Evolutionary conservation across 2,797 vertebrate species (phyloP), one percentile per base, ranked within the genome.

Genomic region (Petrocephalus schoutedeni): DNA sequence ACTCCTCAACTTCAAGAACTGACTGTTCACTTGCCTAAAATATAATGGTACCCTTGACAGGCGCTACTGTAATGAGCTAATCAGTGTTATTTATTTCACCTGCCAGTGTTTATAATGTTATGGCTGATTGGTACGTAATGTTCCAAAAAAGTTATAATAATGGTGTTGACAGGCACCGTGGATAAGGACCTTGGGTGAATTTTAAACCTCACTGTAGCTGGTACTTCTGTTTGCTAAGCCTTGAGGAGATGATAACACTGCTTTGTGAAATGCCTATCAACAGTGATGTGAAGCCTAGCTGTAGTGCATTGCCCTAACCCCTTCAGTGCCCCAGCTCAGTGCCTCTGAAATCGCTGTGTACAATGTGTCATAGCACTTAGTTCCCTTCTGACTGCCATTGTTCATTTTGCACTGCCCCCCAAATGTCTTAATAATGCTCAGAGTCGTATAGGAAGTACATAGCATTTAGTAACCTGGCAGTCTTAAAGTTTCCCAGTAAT

Each of bases 141-240:
- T 85, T 23, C 21, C 83, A 28, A 57, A 56, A 85, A 85, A 28
- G 28, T 71, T 71, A 32, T 71, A 23, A 84, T 49, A 83, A n/a
- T 86, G 56, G 10, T 36, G 36, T 80, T 80, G 58, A 23, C 21
- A 53, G 84, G 89, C 89, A 87, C 87, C 51, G 89, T 89, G 88
- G 90, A 88, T 53, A 74, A 87, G 36, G 58, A 53, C 83, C 89
- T 54, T 87, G 21, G 57, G 57, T 53, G 54, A 45, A 56, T 91
- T 89, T 86, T 89, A 87, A 58, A 90, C 80, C 89, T 85, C 88
- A 90, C 87, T 71, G 89, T 93, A 94, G 93, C 92, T 93, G 92
- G 92, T 93, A 93, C 94, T 93, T 95, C 94, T 93, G 94, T 95
- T 93, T 94, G 93, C 93, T 89, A 91, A 95, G 91, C 90, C 90